Conservation (phyloP, 2,113 vertebrate species). For the Aptenodytes patagonicus region DNA sequence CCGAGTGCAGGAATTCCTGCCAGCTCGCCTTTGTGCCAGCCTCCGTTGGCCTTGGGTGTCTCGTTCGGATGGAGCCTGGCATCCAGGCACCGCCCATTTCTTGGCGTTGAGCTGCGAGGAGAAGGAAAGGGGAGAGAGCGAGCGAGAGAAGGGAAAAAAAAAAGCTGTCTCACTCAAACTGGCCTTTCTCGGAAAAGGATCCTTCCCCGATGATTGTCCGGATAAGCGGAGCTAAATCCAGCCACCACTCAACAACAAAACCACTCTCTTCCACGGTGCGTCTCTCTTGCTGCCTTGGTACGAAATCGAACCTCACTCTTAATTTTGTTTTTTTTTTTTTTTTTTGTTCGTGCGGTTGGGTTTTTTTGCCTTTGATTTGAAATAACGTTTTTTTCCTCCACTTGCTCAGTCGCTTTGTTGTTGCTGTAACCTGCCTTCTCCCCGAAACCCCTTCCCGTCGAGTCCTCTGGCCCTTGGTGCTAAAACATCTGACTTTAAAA, state of each 20-base stretch:
- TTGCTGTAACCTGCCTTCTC: slow-evolving; percentile 1
- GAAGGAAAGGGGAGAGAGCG: slow-evolving; percentile 67
- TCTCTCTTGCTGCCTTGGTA: slow-evolving; percentile 66
- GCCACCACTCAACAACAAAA: slow-evolving; percentile 60
- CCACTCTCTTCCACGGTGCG: slow-evolving; percentile 63
- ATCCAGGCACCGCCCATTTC: slow-evolving; percentile 75
- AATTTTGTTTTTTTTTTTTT: not conserved
- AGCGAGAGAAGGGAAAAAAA: slow-evolving; percentile 55
- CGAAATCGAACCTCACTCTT: slow-evolving; percentile 63
- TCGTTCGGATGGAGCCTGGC: slow-evolving; percentile 71
- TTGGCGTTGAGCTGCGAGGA: slow-evolving; percentile 70
- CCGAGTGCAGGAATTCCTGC: slow-evolving; percentile 67
- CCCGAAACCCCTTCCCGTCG: not conserved
- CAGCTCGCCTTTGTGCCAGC: slow-evolving; percentile 73
- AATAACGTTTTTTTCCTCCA: slow-evolving; percentile 43
- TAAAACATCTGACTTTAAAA: not conserved
- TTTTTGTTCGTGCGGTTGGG: not conserved
- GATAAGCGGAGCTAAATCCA: slow-evolving; percentile 67
- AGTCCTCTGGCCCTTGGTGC: not conserved
- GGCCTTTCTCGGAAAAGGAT: slow-evolving; percentile 70
- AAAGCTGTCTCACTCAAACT: slow-evolving; percentile 70
- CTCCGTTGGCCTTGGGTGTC: slow-evolving; percentile 67
- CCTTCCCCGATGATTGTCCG: slow-evolving; percentile 66
- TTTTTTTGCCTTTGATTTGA: slow-evolving; percentile 48
- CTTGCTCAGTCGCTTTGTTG: slow-evolving; percentile 33